phyloP scores from a whole-genome alignment of 2,888 invertebrate species.

The Nomada ferruginata region DNA sequence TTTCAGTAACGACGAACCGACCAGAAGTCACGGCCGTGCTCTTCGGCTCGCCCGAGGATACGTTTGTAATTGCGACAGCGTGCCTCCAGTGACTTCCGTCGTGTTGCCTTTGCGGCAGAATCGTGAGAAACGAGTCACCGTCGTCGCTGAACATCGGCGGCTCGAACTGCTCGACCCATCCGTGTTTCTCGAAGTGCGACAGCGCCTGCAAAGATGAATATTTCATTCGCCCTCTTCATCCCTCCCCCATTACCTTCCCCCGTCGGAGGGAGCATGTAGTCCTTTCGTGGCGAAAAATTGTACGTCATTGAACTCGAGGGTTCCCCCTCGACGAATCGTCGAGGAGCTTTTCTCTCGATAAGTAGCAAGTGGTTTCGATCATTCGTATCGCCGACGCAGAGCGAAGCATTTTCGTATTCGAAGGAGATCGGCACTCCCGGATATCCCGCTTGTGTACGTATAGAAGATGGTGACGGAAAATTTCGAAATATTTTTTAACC shows the following conservation, averaged over 20 bases:
- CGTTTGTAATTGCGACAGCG: conserved; percentile 86
- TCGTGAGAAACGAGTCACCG: conserved; percentile 89
- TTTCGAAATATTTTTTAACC: too few species aligned
- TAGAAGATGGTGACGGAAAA: too few species aligned
- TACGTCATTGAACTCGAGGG: background rate
- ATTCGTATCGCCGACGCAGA: background rate
- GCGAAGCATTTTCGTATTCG: too few species aligned
- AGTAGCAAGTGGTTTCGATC: background rate
- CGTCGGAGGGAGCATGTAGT: background rate
- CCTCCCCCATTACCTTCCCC: too few species aligned
- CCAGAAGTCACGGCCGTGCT: conserved; percentile 87
- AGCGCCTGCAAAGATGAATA: conserved; percentile 73
- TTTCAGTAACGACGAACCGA: conserved; percentile 89
- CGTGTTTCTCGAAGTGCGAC: conserved; percentile 84
- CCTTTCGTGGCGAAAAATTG: conserved; percentile 34
- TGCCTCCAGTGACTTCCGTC: conserved; percentile 88
- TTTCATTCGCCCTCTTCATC: conserved; percentile 23
- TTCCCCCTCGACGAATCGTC: background rate
- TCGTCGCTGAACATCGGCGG: conserved; percentile 89
- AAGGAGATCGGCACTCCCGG: too few species aligned
- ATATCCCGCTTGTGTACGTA: too few species aligned
- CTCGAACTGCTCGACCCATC: conserved; percentile 93
- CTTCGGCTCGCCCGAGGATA: conserved; percentile 78
- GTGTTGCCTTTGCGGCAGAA: conserved; percentile 89
- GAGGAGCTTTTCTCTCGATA: background rate